A percentile compares a stretch with the other conserved stretches of the same genome.
Conservation (phyloP, 2,888 invertebrate genomes). For the Mythimna impura region DNA sequence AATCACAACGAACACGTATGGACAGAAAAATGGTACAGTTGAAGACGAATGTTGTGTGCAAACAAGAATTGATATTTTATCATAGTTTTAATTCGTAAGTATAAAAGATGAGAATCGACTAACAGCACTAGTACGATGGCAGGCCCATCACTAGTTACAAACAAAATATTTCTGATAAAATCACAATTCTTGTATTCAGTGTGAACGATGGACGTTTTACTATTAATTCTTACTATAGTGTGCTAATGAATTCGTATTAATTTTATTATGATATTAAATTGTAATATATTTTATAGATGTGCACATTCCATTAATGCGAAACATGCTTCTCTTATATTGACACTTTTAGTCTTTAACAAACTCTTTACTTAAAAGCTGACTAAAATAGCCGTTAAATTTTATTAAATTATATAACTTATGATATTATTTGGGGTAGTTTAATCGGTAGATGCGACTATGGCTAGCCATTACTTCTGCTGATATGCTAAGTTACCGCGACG, state of each 20-base stretch:
- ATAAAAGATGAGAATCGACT: conserved; percentile 47
- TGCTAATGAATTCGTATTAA: conserved; percentile 90
- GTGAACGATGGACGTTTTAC: conserved; percentile 82
- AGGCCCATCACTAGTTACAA: conserved; percentile 69
- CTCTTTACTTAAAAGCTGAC: conserved; percentile 43
- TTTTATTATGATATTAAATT: conserved; percentile 85
- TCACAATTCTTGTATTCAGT: conserved; percentile 78
- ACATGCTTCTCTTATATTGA: conserved; percentile 82
- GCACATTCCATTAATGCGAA: conserved; percentile 88
- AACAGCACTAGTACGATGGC: conserved; percentile 68
- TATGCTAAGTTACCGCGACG: conserved; percentile 25
- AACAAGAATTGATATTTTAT: conserved; percentile 73
- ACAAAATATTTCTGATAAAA: conserved; percentile 68
- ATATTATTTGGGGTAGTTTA: conserved; percentile 39
- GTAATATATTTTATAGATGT: conserved; percentile 87
- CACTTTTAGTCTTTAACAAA: conserved; percentile 56
- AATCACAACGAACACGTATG: conserved; percentile 62
- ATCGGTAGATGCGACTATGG: conserved; percentile 21
- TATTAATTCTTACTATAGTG: conserved; percentile 88
- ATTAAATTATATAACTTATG: conserved; percentile 23
- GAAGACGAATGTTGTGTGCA: conserved; percentile 70
- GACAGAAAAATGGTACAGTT: conserved; percentile 66
- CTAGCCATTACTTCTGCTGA: conserved; percentile 12
- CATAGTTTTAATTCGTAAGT: conserved; percentile 40
- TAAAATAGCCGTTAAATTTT: conserved; percentile 41